Evolutionary conservation across 2,797 vertebrate species (phyloP).

Genomic region (Trachops cirrhosus): DNA sequence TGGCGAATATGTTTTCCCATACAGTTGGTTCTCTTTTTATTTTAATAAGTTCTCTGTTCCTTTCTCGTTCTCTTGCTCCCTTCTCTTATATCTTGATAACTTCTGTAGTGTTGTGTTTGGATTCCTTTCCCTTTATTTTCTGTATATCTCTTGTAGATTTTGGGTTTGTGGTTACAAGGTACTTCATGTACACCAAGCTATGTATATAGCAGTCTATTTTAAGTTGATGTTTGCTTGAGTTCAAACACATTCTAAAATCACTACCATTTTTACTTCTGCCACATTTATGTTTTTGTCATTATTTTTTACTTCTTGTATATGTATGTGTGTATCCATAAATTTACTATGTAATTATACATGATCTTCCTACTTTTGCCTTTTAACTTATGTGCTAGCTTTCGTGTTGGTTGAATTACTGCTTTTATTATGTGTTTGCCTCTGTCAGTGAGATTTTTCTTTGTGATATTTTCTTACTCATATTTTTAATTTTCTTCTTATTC

Average conservation of each 20-base stretch:
- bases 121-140: neutral
- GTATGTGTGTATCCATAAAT: neutral
- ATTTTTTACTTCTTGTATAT: neutral
- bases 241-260: neutral
- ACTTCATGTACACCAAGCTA: neutral
- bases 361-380: neutral
- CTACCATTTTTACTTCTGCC: neutral
- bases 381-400: neutral
- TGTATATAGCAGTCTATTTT: neutral
- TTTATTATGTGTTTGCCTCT: neutral
- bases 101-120: neutral
- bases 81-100: neutral
- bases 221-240: neutral
- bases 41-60: neutral
- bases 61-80: neutral
- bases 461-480: neutral
- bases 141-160: neutral
- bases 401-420: neutral
- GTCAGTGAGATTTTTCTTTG: neutral
- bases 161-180: neutral
- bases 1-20: too few relatives aligned
- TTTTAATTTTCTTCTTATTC: neutral
- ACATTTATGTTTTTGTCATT: neutral
- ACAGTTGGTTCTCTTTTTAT: too few relatives aligned
- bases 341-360: too few relatives aligned